phyloP scores from a whole-genome alignment of 2,888 invertebrate genomes.

The Philereme vetulata region DNA sequence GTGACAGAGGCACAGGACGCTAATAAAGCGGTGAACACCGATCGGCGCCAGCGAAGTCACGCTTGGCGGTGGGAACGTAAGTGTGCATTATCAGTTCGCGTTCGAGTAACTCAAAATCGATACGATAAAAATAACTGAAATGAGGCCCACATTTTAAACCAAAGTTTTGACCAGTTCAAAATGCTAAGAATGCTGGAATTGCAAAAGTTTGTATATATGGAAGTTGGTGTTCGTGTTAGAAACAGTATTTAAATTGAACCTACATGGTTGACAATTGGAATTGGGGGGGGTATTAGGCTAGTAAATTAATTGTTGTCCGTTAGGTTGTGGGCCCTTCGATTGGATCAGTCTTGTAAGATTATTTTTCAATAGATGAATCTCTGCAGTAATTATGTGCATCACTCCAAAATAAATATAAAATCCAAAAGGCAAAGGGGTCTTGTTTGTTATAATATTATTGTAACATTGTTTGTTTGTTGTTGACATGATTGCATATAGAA shows the following conservation, averaged over 20 bases:
- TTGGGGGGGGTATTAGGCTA: constrained; percentile 3
- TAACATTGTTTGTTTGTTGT: too few relatives aligned
- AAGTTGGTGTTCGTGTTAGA: not conserved
- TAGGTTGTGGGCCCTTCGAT: constrained; percentile 9
- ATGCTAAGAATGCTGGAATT: constrained; percentile 1
- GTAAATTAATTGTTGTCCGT: constrained; percentile 5
- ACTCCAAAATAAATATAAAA: not conserved
- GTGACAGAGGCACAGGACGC: not conserved
- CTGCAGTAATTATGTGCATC: constrained; percentile 19
- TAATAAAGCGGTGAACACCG: constrained; percentile 9
- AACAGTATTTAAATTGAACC: constrained; percentile 21
- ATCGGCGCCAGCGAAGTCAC: not conserved
- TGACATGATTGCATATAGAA: too few relatives aligned
- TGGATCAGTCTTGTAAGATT: constrained; percentile 8
- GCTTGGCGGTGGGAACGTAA: not conserved
- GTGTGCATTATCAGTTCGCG: not conserved
- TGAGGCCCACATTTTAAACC: constrained; percentile 13
- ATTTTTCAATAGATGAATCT: constrained; percentile 25
- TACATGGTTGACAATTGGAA: not conserved
- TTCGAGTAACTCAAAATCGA: not conserved
- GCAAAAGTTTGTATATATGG: constrained; percentile 4
- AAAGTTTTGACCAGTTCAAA: constrained; percentile 13
- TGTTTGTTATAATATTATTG: too few relatives aligned
- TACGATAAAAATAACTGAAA: not conserved
- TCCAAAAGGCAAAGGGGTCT: too few relatives aligned